Evolutionary conservation across 2,888 invertebrate species (phyloP).

Genomic region (Erebia palarica): DNA sequence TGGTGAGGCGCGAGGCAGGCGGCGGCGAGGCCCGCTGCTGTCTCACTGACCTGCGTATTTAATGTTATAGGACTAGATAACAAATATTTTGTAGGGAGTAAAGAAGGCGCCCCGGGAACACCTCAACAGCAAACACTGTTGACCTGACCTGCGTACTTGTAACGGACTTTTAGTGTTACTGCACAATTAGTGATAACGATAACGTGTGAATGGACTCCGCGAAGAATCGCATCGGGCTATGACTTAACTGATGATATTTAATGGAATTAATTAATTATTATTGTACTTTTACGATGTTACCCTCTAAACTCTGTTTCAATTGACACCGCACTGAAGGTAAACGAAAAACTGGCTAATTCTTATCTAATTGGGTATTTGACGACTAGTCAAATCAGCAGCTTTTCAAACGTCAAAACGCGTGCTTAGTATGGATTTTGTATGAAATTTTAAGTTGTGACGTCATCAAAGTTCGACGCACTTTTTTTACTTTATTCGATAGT

Average conservation of each 20-base stretch:
- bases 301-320: slow-evolving; percentile 41
- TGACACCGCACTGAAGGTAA: slow-evolving; percentile 11
- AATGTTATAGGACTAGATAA: too few species aligned
- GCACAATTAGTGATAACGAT: slow-evolving; percentile 62
- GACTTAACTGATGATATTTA: slow-evolving; percentile 56
- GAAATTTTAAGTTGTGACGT: too few species aligned
- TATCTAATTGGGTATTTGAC: too few species aligned
- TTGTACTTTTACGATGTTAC: slow-evolving; percentile 62
- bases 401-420: too few species aligned
- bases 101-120: too few species aligned
- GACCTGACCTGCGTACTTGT: slow-evolving; percentile 43
- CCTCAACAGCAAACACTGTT: too few species aligned
- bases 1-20: slow-evolving; percentile 43
- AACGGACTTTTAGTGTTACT: slow-evolving; percentile 58
- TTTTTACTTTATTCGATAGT: too few species aligned
- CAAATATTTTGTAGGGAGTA: too few species aligned
- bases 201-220: slow-evolving; percentile 51
- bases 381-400: too few species aligned
- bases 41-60: slow-evolving; percentile 44
- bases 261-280: slow-evolving; percentile 52
- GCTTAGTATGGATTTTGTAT: too few species aligned
- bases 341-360: slow-evolving; percentile 3
- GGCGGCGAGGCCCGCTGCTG: slow-evolving; percentile 23
- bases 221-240: slow-evolving; percentile 49
- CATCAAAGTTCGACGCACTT: too few species aligned